Conservation (phyloP, 30 jellyfish, hydroid and myxozoan species). For the Cassiopea andromeda region DNA sequence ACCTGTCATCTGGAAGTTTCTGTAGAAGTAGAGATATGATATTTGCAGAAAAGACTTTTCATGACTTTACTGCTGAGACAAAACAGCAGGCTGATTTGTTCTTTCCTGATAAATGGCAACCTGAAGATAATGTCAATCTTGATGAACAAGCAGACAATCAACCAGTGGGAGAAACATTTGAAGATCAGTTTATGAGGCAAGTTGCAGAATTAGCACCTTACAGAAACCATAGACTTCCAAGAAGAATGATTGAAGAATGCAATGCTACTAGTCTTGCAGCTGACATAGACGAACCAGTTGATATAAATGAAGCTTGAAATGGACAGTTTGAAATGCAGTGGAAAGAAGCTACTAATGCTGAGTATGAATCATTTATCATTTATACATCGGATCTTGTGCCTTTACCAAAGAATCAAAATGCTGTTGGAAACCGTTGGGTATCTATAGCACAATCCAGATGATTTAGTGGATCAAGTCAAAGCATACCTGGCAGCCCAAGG, state of each 20-base stretch:
- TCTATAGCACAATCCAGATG: background rate
- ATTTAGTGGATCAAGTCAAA: background rate
- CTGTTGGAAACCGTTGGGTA: background rate
- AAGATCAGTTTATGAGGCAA: conserved; percentile 35
- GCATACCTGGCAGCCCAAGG: background rate
- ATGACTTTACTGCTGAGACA: background rate
- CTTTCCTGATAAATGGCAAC: conserved; percentile 10
- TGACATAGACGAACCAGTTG: conserved; percentile 62
- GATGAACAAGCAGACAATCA: no score
- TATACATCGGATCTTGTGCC: conserved; percentile 46
- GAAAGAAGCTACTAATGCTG: conserved; percentile 65
- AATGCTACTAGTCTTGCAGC: conserved; percentile 28
- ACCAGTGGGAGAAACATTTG: background rate
- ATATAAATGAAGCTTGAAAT: conserved; percentile 44
- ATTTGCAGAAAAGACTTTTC: conserved; percentile 48
- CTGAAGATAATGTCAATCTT: background rate
- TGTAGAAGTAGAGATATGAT: background rate
- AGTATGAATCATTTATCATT: background rate
- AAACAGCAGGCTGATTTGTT: conserved; percentile 1
- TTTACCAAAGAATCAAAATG: background rate
- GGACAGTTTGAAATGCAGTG: conserved; percentile 16
- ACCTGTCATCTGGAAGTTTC: conserved; percentile 5
- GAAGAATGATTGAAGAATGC: conserved; percentile 3
- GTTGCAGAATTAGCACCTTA: conserved; percentile 32
- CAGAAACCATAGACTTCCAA: conserved; percentile 36